Conservation (phyloP, 2,888 invertebrate genomes). For the Vesta saturnalis region DNA sequence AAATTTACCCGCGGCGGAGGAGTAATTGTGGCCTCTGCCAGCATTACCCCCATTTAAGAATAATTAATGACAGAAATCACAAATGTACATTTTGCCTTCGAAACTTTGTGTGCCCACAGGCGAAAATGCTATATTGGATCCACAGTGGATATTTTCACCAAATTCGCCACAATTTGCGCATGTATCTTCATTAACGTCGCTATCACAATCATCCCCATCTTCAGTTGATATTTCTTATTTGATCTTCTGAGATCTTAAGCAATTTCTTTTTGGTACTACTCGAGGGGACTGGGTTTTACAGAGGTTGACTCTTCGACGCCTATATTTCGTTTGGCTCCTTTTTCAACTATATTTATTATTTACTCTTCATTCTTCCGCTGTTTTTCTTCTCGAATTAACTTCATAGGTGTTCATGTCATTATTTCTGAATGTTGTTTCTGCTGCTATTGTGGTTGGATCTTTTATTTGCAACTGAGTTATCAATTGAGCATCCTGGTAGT, state of each 20-base stretch:
- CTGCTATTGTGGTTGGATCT: neutral
- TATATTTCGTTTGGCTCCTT: neutral
- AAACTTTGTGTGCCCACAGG: neutral
- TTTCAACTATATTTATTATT: constrained; percentile 7
- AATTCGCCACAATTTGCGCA: constrained; percentile 6
- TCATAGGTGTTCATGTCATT: constrained; percentile 2
- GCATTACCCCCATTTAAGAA: neutral
- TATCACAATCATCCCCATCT: neutral
- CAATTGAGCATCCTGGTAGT: too few species aligned
- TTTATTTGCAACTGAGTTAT: too few species aligned
- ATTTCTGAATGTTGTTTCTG: constrained; percentile 6
- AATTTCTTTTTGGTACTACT: neutral
- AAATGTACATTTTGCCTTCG: neutral
- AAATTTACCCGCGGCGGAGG: neutral
- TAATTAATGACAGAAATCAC: neutral
- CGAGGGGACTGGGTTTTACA: neutral
- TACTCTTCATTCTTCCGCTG: neutral
- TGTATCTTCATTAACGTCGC: neutral
- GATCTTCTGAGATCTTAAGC: neutral
- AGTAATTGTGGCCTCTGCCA: too few species aligned
- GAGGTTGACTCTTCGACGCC: neutral
- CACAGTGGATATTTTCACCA: neutral
- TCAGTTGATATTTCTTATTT: neutral
- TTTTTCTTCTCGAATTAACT: neutral
- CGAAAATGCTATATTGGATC: constrained; percentile 6